phyloP scores from a whole-genome alignment of 2,797 vertebrate genomes.

The Gallirallus australis region DNA sequence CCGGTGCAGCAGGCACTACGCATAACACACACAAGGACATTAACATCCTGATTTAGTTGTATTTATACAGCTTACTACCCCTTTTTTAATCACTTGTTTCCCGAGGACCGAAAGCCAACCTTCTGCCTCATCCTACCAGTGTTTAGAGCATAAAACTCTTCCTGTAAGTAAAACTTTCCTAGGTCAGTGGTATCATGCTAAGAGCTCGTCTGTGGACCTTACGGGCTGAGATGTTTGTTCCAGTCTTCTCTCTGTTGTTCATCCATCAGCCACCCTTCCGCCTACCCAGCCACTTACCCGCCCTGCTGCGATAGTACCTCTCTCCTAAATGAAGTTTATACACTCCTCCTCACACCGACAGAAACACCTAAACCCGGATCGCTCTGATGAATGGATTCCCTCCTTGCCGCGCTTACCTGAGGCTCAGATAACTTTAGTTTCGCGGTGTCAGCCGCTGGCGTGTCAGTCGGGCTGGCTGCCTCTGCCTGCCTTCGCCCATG shows the following conservation, averaged over 20 bases:
- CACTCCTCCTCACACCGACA: neutral
- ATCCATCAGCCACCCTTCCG: neutral
- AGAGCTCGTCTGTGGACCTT: constrained; percentile 9
- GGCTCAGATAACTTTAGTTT: neutral
- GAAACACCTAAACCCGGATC: fast-evolving
- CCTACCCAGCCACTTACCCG: neutral
- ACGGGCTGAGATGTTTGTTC: neutral
- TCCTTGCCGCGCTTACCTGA: neutral
- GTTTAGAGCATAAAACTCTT: neutral
- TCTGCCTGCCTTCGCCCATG: neutral
- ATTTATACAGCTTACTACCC: neutral
- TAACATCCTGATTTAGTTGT: neutral
- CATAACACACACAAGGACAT: neutral
- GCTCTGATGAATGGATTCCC: neutral
- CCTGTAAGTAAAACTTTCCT: constrained; percentile 2
- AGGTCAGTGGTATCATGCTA: neutral
- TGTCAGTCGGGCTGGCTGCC: neutral
- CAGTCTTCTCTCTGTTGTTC: neutral
- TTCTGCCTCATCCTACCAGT: neutral
- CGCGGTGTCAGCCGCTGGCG: neutral
- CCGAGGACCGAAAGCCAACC: neutral
- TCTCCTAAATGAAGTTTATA: neutral
- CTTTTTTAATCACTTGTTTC: neutral
- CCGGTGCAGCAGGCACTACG: neutral
- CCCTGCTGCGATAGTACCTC: neutral